Evolutionary conservation across 2,888 invertebrate species (phyloP), one percentile per base, ranked within the genome.

Genomic region (Beris morrisii): DNA sequence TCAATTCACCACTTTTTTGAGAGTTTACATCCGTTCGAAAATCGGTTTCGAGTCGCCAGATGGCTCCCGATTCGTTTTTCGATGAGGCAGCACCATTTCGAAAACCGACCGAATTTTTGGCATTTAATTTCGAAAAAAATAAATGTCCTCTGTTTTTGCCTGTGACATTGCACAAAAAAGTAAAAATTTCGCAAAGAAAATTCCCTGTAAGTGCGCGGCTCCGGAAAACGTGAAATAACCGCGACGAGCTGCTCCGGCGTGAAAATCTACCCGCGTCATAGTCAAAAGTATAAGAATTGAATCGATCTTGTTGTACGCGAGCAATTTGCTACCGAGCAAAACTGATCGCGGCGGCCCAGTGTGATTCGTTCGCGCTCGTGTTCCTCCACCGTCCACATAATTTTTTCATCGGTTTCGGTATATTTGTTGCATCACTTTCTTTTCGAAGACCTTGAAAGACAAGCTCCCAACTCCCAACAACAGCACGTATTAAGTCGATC

Each of bases 351-450:
- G 22, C 22, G 11, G 9, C 44, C 44, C 44, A 44, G 44, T 44
- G 44, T 44, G n/a, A 44, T 44, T 44, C 44, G n/a, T 44, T n/a
- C 44, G 4, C 9, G 9, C n/a, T 44, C 44, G 44, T n/a, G n/a
- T 44, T 12, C 9, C 13, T 48, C 15, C 15, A 6, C 13, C 15
- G 48, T 15, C 4, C 12, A 15, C 4, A 5, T 48, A 5, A 48
- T 13, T n/a, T 48, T 48, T 15, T 13, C 12, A 6, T 48, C n/a
- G 11, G 5, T 55, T n/a, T 30, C n/a, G 5, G 28, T 22, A 5
- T 28, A 30, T 46, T 46, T 58, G 30, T 58, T 58, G 58, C 58
- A 58, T 58, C 58, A 58, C 58, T n/a, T 58, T 30, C 58, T 46
- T 46, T 13, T 6, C 9, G 5, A 9, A 38, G 38, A 38, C 38